Conservation (phyloP, 2,797 vertebrate species). For the Crenichthys baileyi region DNA sequence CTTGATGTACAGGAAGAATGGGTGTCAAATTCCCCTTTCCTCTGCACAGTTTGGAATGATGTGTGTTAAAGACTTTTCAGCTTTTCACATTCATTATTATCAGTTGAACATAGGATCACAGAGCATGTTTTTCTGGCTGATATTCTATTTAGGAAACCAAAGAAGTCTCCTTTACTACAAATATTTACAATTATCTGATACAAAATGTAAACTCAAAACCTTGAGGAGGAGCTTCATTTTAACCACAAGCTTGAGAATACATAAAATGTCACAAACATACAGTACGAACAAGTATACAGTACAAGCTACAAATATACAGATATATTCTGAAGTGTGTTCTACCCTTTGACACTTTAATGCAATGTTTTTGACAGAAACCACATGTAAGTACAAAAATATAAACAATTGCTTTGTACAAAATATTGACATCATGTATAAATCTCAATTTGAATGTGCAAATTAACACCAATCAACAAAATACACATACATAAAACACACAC, state of each 20-base stretch:
- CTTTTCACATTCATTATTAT: conserved; percentile 64
- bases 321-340: conserved; percentile 76
- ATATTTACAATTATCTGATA: conserved; percentile 75
- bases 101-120: conserved; percentile 52
- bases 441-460: conserved; percentile 82
- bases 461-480: conserved; percentile 73
- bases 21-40: conserved; percentile 48
- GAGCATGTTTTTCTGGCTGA: conserved; percentile 55
- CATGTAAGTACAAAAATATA: conserved; percentile 85
- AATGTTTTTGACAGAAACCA: conserved; percentile 75
- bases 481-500: conserved; percentile 41
- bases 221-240: conserved; percentile 62
- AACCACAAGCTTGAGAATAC: conserved; percentile 61
- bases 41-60: conserved; percentile 30
- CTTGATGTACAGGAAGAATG: conserved; percentile 39
- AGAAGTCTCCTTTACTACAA: conserved; percentile 56
- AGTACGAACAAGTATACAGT: conserved; percentile 78
- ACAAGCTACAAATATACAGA: conserved; percentile 84
- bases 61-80: conserved; percentile 32
- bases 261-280: conserved; percentile 66
- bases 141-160: conserved; percentile 65
- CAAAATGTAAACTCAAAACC: conserved; percentile 52
- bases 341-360: conserved; percentile 73
- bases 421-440: conserved; percentile 81
- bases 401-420: conserved; percentile 81